Conservation (phyloP, 2,888 invertebrate species). For the Branchellion lobata region DNA sequence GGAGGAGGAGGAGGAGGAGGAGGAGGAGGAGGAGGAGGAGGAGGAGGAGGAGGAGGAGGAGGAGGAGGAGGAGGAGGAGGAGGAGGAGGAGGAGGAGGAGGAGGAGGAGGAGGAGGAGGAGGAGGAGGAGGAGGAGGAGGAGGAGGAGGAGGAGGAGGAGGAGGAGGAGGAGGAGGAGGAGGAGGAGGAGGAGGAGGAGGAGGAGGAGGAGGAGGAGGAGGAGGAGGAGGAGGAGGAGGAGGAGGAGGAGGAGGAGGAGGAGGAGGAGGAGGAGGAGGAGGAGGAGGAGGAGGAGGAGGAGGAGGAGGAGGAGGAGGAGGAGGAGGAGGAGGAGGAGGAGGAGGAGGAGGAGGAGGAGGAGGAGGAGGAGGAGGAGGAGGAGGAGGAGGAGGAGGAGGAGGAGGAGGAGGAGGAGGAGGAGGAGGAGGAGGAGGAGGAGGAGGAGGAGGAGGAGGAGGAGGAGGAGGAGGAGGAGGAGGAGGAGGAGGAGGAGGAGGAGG, state of each 20-base stretch:
- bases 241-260: constrained; percentile 1
- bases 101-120: too few species aligned
- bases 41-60: neutral
- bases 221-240: neutral
- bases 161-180: neutral
- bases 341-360: constrained; percentile 12
- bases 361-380: constrained; percentile 11
- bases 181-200: neutral
- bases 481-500: neutral
- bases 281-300: neutral
- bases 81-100: too few species aligned
- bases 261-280: neutral
- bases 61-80: neutral
- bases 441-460: neutral
- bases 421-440: too few species aligned
- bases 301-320: neutral
- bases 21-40: constrained; percentile 3
- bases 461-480: neutral
- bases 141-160: neutral
- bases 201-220: neutral
- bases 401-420: constrained; percentile 54
- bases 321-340: constrained; percentile 10
- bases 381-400: constrained; percentile 62
- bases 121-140: neutral
- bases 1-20: neutral